Evolutionary conservation across 2,888 invertebrate genomes (phyloP).

Genomic region (Meta bourneti): DNA sequence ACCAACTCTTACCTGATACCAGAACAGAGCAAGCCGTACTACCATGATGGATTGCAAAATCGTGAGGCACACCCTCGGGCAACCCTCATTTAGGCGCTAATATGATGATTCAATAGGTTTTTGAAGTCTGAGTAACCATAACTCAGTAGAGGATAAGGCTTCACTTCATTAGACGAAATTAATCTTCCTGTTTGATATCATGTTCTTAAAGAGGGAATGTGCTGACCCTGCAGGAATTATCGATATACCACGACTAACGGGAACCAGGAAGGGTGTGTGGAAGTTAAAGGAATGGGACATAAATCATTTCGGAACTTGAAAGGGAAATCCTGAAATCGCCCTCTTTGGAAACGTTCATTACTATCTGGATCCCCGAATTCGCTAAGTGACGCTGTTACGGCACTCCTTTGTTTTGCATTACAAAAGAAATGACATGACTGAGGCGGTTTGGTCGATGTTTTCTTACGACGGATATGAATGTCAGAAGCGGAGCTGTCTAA

Average conservation of each 20-base stretch:
- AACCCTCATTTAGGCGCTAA: conserved; percentile 60
- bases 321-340: not conserved
- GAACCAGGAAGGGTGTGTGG: conserved; percentile 5
- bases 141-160: conserved; percentile 54
- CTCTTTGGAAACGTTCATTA: too few species aligned
- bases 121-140: conserved; percentile 44
- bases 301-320: not conserved
- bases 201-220: conserved; percentile 20
- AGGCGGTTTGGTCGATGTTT: too few species aligned
- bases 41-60: conserved; percentile 63
- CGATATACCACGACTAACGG: not conserved
- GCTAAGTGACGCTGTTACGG: too few species aligned
- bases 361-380: too few species aligned
- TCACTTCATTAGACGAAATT: conserved; percentile 36
- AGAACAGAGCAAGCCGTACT: not conserved
- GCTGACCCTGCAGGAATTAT: too few species aligned
- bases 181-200: conserved; percentile 57
- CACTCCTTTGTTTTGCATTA: too few species aligned
- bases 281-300: too few species aligned
- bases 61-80: conserved; percentile 69
- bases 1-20: not conserved
- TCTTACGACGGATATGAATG: too few species aligned
- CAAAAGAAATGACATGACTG: too few species aligned
- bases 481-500: too few species aligned
- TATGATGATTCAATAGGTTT: conserved; percentile 65